These are phyloP conservation scores for Pseudomyrmex gracilis DNA, from an alignment of 1,140 invertebrate species.

Conservation along the genomic window DNA sequence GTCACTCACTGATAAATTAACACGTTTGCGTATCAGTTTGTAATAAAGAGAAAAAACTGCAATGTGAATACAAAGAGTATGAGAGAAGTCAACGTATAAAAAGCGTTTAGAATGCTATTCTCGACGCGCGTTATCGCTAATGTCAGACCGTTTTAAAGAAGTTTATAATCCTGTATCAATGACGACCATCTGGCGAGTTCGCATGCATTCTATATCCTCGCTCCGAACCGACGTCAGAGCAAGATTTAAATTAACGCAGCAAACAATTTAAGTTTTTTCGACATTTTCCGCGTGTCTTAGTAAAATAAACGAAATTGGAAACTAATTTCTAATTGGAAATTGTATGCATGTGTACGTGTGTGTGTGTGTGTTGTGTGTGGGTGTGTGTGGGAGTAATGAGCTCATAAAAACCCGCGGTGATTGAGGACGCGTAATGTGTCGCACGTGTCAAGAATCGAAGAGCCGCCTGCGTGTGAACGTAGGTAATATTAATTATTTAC, in stretches of 20 bases:
- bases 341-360: neutral
- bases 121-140: conserved; percentile 43
- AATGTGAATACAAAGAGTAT: neutral
- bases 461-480: conserved; percentile 19
- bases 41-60: conserved; percentile 4
- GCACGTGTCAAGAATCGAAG: conserved; percentile 32
- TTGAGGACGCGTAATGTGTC: neutral
- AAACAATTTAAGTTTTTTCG: conserved; percentile 72
- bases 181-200: conserved; percentile 80
- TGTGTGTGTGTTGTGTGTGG: neutral
- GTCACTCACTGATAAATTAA: no score
- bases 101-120: conserved; percentile 41
- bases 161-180: conserved; percentile 81
- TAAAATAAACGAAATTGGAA: neutral
- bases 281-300: conserved; percentile 23
- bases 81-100: neutral
- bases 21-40: neutral
- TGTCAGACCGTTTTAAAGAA: conserved; percentile 75
- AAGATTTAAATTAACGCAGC: conserved; percentile 72
- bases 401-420: no score
- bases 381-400: neutral
- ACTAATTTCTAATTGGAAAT: neutral
- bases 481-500: conserved; percentile 51
- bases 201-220: conserved; percentile 65
- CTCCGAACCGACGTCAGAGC: neutral